These are phyloP conservation scores for Pterobdella sp. DNA, from an alignment of 2,888 invertebrate genomes.

Conservation along the genomic window DNA sequence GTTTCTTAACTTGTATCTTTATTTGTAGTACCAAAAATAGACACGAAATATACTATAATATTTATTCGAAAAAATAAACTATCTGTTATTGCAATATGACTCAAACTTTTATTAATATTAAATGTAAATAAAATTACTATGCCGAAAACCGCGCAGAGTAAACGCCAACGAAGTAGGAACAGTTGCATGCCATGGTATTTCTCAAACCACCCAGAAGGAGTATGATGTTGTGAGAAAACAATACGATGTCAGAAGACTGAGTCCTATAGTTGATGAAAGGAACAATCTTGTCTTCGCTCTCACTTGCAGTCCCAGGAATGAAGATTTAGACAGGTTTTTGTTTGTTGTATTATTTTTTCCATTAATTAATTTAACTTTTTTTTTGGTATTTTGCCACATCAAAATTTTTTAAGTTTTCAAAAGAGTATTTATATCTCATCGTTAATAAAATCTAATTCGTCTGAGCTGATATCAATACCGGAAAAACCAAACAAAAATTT, in stretches of 20 bases:
- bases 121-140: not conserved
- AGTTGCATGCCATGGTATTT: slow-evolving; percentile 23
- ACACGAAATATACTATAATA: not conserved
- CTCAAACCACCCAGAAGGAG: not conserved
- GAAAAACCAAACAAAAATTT: not conserved
- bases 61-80: not conserved
- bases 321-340: not conserved
- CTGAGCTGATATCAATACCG: too few species aligned
- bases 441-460: too few species aligned
- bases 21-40: not conserved
- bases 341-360: not conserved
- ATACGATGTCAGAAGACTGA: slow-evolving; percentile 7
- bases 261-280: slow-evolving; percentile 16
- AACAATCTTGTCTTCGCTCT: not conserved
- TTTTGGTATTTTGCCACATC: too few species aligned
- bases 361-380: too few species aligned
- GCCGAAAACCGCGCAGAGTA: not conserved
- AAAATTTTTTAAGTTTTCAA: too few species aligned
- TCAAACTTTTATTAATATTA: not conserved
- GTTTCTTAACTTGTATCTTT: not conserved
- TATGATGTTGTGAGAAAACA: slow-evolving; percentile 3
- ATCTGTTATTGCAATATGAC: not conserved
- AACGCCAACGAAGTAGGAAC: slow-evolving; percentile 27
- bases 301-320: slow-evolving; percentile 10
- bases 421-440: too few species aligned